These are phyloP conservation scores for Sinocyclocheilus anophthalmus DNA, from an alignment of 2,113 vertebrate genomes.

Conservation along the genomic window DNA sequence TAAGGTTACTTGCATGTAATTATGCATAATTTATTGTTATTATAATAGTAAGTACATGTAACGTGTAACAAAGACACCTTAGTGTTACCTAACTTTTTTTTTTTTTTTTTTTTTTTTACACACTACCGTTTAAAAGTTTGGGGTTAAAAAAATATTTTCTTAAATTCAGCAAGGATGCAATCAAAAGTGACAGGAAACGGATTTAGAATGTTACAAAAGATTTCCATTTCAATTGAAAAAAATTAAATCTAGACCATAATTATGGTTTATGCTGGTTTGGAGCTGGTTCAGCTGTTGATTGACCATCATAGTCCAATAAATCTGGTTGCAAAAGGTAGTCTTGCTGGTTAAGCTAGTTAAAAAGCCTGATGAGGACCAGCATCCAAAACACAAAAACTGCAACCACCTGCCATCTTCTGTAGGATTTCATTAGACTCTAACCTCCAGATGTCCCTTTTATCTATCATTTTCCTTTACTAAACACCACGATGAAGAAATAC, in stretches of 20 bases:
- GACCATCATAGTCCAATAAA: background rate
- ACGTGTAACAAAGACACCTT: too few relatives aligned
- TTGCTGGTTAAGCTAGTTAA: background rate
- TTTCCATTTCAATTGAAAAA: background rate
- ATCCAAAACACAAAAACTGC: background rate
- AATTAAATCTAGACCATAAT: background rate
- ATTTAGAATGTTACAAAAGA: background rate
- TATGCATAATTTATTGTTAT: too few relatives aligned
- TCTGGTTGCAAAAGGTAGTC: background rate
- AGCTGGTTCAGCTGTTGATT: background rate
- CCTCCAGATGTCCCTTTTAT: slow-evolving; percentile 19
- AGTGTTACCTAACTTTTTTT: too few relatives aligned
- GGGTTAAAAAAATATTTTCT: too few relatives aligned
- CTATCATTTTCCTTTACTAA: background rate
- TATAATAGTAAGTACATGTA: too few relatives aligned
- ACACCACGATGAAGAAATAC: slow-evolving; percentile 5
- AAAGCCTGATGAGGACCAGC: background rate
- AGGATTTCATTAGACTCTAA: background rate
- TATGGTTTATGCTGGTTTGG: background rate
- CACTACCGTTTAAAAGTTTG: too few relatives aligned
- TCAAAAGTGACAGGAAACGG: background rate
- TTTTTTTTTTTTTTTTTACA: too few relatives aligned
- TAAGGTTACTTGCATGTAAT: too few relatives aligned
- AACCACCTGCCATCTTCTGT: background rate
- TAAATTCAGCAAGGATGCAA: background rate